Conservation (phyloP, 2,888 invertebrate species). For the Tridacna crocea region DNA sequence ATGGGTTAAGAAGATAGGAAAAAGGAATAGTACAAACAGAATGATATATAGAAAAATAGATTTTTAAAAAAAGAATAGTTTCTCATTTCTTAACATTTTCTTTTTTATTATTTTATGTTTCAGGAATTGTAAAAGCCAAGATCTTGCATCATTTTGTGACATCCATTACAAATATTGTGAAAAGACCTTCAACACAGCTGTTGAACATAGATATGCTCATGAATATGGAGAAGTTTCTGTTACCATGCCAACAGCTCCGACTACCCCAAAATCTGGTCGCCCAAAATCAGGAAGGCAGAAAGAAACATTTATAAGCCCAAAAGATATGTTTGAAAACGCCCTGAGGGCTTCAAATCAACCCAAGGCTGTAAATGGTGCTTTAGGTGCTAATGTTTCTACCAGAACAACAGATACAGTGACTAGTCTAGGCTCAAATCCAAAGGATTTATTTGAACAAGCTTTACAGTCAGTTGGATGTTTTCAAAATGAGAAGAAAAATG, state of each 20-base stretch:
- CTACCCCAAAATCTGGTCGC: constrained; percentile 66
- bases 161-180: constrained; percentile 74
- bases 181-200: constrained; percentile 72
- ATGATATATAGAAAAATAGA: too few species aligned
- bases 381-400: too few species aligned
- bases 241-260: constrained; percentile 68
- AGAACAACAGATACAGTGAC: background rate
- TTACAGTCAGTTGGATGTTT: constrained; percentile 37
- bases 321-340: constrained; percentile 72
- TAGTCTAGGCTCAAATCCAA: constrained; percentile 45
- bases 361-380: background rate
- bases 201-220: constrained; percentile 79
- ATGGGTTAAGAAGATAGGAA: too few species aligned
- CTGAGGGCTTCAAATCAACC: constrained; percentile 38
- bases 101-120: too few species aligned
- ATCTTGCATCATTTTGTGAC: constrained; percentile 51
- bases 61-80: too few species aligned
- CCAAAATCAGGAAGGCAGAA: constrained; percentile 61
- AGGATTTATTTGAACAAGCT: constrained; percentile 67
- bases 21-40: too few species aligned
- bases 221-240: constrained; percentile 79
- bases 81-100: too few species aligned
- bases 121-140: background rate
- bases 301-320: constrained; percentile 64
- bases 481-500: background rate